Percentiles rank a stretch among this genome's conserved stretches.
Conservation (phyloP, 2,888 invertebrate species). For the Micoletzkya japonica region DNA sequence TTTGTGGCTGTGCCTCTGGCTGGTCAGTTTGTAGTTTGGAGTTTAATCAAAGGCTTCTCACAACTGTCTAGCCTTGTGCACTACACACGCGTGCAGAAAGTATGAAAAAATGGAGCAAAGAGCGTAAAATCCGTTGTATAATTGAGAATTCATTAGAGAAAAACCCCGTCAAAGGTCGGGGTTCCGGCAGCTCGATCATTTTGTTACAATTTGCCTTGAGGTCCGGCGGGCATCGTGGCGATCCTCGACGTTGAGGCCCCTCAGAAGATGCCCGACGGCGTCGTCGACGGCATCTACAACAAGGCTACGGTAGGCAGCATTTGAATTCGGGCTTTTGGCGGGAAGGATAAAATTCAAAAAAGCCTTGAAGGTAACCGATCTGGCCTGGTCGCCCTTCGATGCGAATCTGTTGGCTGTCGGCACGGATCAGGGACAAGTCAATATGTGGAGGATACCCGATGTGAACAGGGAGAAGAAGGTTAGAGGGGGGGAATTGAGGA, state of each 20-base stretch:
- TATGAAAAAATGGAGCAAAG: not conserved
- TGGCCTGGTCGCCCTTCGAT: slow-evolving; percentile 91
- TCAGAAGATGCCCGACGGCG: slow-evolving; percentile 66
- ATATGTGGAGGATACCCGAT: slow-evolving; percentile 39
- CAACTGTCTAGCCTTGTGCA: not conserved
- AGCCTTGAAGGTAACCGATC: slow-evolving; percentile 72
- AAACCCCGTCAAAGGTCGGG: not conserved
- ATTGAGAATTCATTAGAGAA: not conserved
- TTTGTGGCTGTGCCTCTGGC: slow-evolving; percentile 70
- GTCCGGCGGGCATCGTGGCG: slow-evolving; percentile 86
- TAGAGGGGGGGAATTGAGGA: too few species aligned
- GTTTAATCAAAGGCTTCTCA: slow-evolving; percentile 13
- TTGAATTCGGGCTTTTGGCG: too few species aligned
- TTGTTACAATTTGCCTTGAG: slow-evolving; percentile 68
- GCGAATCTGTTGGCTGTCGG: slow-evolving; percentile 78
- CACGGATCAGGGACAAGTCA: slow-evolving; percentile 75
- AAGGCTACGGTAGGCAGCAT: slow-evolving; percentile 81
- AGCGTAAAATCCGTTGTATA: not conserved
- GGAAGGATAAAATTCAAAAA: too few species aligned
- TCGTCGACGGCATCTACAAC: slow-evolving; percentile 84
- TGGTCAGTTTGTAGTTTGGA: slow-evolving; percentile 9
- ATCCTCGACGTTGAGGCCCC: slow-evolving; percentile 73
- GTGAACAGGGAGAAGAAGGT: not conserved
- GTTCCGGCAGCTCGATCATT: not conserved
- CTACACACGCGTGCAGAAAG: not conserved